These are phyloP conservation scores for Ochotona curzoniae DNA, from an alignment of 2,113 vertebrate genomes.

Conservation along the genomic window DNA sequence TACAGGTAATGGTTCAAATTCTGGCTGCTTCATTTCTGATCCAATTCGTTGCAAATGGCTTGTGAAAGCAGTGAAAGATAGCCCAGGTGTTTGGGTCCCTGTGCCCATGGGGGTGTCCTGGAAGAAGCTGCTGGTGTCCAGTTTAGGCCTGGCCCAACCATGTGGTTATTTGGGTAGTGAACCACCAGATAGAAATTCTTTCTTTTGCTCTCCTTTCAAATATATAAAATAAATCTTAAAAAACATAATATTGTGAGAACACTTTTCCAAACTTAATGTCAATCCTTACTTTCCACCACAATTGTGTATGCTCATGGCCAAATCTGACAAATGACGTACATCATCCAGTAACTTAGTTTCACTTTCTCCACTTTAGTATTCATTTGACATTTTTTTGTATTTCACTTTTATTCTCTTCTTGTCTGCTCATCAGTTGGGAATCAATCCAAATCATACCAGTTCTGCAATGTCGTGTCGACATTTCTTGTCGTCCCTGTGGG, in stretches of 20 bases:
- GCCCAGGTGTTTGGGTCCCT: too few relatives aligned
- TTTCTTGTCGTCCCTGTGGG: neutral
- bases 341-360: neutral
- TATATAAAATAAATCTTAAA: too few relatives aligned
- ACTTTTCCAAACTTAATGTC: neutral
- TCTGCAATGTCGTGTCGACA: neutral
- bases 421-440: neutral
- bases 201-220: too few relatives aligned
- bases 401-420: neutral
- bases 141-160: too few relatives aligned
- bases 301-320: neutral
- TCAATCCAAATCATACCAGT: neutral
- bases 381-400: neutral
- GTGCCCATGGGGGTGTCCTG: too few relatives aligned
- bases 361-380: neutral
- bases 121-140: too few relatives aligned
- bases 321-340: neutral
- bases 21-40: too few relatives aligned
- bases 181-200: too few relatives aligned
- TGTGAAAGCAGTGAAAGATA: too few relatives aligned
- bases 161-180: too few relatives aligned
- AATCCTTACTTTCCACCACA: neutral
- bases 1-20: too few relatives aligned
- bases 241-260: neutral
- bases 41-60: too few relatives aligned